Percentiles rank a stretch among this genome's conserved stretches.
Evolutionary conservation across 2,888 invertebrate species (phyloP).

Genomic region (Drosophila quinaria): DNA sequence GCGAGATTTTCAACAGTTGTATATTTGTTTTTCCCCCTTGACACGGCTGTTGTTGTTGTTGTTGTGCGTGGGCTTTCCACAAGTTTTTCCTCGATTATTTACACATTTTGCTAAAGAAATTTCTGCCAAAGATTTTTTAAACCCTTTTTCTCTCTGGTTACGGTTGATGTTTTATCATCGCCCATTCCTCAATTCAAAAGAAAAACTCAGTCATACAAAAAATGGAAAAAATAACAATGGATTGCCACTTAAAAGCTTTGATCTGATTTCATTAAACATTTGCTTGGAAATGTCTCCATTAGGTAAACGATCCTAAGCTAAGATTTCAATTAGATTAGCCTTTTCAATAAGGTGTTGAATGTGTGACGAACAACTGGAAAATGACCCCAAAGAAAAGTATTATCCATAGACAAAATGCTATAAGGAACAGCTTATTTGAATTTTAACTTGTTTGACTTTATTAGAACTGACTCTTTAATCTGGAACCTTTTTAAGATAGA

Average conservation of each 20-base stretch:
- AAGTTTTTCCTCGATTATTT: constrained; percentile 63
- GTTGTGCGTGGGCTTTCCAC: constrained; percentile 47
- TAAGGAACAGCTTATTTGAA: background rate
- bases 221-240: constrained; percentile 31
- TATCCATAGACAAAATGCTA: background rate
- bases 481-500: too few relatives aligned
- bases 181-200: constrained; percentile 25
- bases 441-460: too few relatives aligned
- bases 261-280: constrained; percentile 45
- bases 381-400: constrained; percentile 1
- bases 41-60: constrained; percentile 13
- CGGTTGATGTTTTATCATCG: constrained; percentile 8
- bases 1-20: constrained; percentile 64
- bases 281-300: constrained; percentile 48
- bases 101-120: constrained; percentile 51
- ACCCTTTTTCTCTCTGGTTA: constrained; percentile 40
- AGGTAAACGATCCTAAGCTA: constrained; percentile 32
- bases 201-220: constrained; percentile 5
- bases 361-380: constrained; percentile 20
- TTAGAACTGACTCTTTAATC: too few relatives aligned
- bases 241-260: constrained; percentile 47
- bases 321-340: constrained; percentile 46
- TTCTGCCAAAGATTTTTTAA: constrained; percentile 46
- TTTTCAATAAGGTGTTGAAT: constrained; percentile 37
- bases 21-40: constrained; percentile 39